A percentile compares a stretch with the other conserved stretches of the same genome.
Conservation (phyloP, 2,113 vertebrate genomes). For the Lathamus discolor region DNA sequence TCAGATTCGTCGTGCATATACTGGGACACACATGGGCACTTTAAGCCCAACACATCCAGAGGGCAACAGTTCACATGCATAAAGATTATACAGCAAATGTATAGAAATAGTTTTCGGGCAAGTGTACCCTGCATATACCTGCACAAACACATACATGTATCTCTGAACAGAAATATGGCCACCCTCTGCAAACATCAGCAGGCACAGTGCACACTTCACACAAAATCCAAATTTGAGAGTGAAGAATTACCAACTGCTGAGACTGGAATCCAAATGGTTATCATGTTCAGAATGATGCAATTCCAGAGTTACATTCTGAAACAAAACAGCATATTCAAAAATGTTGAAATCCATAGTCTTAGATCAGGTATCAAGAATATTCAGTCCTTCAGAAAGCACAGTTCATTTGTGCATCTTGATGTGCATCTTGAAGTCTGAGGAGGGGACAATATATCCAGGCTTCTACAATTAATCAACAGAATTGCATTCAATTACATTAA, state of each 20-base stretch:
- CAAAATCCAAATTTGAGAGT: neutral
- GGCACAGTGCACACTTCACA: neutral
- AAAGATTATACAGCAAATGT: neutral
- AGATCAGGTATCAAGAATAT: neutral
- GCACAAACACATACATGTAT: neutral
- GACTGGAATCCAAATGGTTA: neutral
- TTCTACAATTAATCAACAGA: slow-evolving; percentile 14
- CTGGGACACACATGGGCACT: neutral
- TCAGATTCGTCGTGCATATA: neutral
- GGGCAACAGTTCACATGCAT: neutral
- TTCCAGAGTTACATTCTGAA: neutral
- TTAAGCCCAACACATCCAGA: neutral
- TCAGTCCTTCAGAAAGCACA: neutral
- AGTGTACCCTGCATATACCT: neutral
- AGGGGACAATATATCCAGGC: neutral
- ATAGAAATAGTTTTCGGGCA: neutral
- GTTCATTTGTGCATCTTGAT: neutral
- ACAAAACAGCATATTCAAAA: neutral
- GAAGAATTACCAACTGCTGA: neutral
- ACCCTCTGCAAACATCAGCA: neutral
- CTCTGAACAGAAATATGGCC: neutral
- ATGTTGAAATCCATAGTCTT: neutral
- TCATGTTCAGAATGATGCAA: neutral
- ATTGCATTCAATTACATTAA: neutral
- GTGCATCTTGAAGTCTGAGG: neutral